Evolutionary conservation across 2,113 vertebrate genomes (phyloP), one percentile per base, ranked within the genome.

Genomic region (Marmota monax): DNA sequence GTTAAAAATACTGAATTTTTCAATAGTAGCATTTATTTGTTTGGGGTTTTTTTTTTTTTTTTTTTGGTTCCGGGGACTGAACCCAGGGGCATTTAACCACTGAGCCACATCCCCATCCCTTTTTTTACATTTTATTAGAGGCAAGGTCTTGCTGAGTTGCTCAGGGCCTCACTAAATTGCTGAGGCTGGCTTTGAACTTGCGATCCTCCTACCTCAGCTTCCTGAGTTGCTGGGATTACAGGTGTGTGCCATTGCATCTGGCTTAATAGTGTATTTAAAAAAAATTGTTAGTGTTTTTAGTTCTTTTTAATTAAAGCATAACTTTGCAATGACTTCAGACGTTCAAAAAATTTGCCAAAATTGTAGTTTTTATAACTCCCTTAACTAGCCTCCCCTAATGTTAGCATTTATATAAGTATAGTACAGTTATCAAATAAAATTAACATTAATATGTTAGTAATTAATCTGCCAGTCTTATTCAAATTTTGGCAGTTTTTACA

Each of bases 251-350:
- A 58, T 20, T 17, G 14, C 7, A 7, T 20, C 56, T 22, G 56
- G 56, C 20, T 58, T 58, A 58, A 58, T 58, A 22, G 56, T 72
- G 11, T 67, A 29, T 67, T 67, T 67, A 4, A 32, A 67, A 63
- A 63, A 51, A 67, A 53, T 73, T 92, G 7, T 90, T 93, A 63
- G 25, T 29, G 7, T 94, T 92, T 90, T 93, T 51, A 74, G 34
- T 91, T 96, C 34, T 69, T 90, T 76, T 74, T 27, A 63, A 63
- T 63, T 10, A 63, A 83, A 69, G 11, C 86, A 87, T 92, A 48
- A 84, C 73, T 95, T 96, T 79, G 42, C 86, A 97, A 73, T 90
- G 67, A 90, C 12, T 85, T 85, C 78, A 74, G n/a, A 63, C 23
- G 82, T 94, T 0, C 12, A 56, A 67, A 92, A 92, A 91, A 79